Evolutionary conservation across 2,888 invertebrate genomes (phyloP), one percentile per base, ranked within the genome.

Genomic region (Tineola bisselliella): DNA sequence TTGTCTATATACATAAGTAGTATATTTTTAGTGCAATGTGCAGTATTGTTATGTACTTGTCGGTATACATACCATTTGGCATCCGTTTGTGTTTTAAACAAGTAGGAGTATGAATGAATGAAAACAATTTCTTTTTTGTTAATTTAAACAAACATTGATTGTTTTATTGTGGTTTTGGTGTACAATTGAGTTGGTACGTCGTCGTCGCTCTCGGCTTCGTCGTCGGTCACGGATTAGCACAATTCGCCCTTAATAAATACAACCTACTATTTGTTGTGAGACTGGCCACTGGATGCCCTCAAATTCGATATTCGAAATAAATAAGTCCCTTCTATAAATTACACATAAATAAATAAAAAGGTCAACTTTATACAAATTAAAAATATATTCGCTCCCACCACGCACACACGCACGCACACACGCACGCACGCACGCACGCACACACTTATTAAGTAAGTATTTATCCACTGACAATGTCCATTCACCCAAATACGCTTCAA

Each of bases 131-230:
- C 76, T 78, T 81, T 77, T 83, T 84, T 81, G 84, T 88, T 87
- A 87, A 87, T 87, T 87, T 81, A 86, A 84, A 87, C 87, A 86
- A 84, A 87, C 87, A 87, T 86, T 87, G 84, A 84, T 87, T 84
- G 79, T 86, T 88, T 88, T 81, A 87, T 87, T 87, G 78, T 77
- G 77, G 78, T 83, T 82, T 84, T 81, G 79, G 79, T 82, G 77
- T 79, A 84, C 79, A 84, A 76, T 76, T 75, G 66, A 75, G 70
- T 72, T 25, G 25, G 25, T 25, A 25, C 6, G 6, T 25, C 25
- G 25, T 25, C 25, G 25, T 25, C 25, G 25, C 4, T 25, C 6
- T 4, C 25, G 6, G 6, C 25, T 4, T 25, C 25, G 25, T 25
- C 25, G 25, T 25, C 25, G 25, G 25, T 25, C 6, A 25, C 25